A percentile compares a stretch with the other conserved stretches of the same genome.
phyloP scores from a whole-genome alignment of 1,140 invertebrate species.

The Drosophila persimilis region DNA sequence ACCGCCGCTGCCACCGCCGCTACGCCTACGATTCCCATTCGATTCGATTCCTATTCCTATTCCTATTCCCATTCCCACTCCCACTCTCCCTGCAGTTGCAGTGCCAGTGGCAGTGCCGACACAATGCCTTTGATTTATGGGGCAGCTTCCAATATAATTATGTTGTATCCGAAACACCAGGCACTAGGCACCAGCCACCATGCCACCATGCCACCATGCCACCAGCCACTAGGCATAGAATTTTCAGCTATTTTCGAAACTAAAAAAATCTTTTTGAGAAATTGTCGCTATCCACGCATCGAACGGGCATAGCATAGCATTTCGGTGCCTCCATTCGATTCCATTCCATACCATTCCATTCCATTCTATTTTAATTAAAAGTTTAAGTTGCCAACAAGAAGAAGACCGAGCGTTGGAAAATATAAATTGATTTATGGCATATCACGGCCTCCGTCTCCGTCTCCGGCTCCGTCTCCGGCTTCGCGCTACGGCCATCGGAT shows the following conservation, averaged over 20 bases:
- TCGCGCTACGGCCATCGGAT: conserved; percentile 26
- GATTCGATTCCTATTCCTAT: too few relatives aligned
- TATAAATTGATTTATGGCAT: conserved; percentile 64
- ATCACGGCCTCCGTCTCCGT: neutral
- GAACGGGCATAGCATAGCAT: conserved; percentile 15
- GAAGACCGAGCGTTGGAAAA: conserved; percentile 27
- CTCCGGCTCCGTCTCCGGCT: neutral
- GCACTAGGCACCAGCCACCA: conserved; percentile 10
- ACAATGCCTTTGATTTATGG: conserved; percentile 72
- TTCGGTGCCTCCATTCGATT: conserved; percentile 25
- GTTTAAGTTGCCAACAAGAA: conserved; percentile 64
- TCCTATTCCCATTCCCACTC: conserved; percentile 7
- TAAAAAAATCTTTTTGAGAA: conserved; percentile 47
- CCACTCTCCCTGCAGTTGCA: conserved; percentile 14
- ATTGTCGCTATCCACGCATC: conserved; percentile 50
- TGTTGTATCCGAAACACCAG: conserved; percentile 65
- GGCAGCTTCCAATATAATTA: conserved; percentile 76
- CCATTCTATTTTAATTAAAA: conserved; percentile 75
- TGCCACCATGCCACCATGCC: conserved; percentile 20
- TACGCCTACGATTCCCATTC: too few relatives aligned
- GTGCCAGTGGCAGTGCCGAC: conserved; percentile 28
- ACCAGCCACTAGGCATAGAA: conserved; percentile 48
- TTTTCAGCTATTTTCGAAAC: conserved; percentile 63
- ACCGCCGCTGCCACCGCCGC: too few relatives aligned
- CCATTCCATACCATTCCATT: conserved; percentile 50